Evolutionary conservation across 2,888 invertebrate genomes (phyloP).

Genomic region (Dasypolia templi): DNA sequence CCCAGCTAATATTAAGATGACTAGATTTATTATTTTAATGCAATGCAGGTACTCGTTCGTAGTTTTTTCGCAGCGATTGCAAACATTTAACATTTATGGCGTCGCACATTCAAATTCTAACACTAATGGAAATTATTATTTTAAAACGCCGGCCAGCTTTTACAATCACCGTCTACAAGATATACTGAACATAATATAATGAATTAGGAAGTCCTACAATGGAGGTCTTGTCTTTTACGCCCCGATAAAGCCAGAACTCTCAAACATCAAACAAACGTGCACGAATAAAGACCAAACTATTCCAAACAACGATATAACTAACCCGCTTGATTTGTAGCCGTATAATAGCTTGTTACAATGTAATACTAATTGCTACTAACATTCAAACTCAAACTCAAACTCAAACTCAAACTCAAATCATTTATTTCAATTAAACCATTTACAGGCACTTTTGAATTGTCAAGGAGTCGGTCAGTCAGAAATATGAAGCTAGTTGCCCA

Average conservation of each 20-base stretch:
- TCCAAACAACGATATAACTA: constrained; percentile 6
- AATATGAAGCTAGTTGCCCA: no score
- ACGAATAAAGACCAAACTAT: not conserved
- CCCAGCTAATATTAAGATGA: constrained; percentile 2
- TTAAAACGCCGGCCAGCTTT: not conserved
- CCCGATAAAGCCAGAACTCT: not conserved
- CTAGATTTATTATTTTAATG: constrained; percentile 6
- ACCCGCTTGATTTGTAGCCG: constrained; percentile 8
- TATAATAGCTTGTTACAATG: constrained; percentile 41
- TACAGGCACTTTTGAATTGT: no score
- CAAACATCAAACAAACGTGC: not conserved
- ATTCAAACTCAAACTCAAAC: no score
- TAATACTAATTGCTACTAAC: constrained; percentile 42
- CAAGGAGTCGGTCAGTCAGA: no score
- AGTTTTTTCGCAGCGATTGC: constrained; percentile 10
- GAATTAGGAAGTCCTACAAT: constrained; percentile 5
- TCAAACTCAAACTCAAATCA: no score
- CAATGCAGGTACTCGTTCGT: not conserved
- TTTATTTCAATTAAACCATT: no score
- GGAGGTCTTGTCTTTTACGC: not conserved
- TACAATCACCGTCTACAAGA: not conserved
- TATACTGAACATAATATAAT: not conserved
- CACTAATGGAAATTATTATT: not conserved
- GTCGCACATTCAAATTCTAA: not conserved
- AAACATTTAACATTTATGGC: not conserved